These are phyloP conservation scores for Stenodera caucasica DNA, from an alignment of 2,888 invertebrate species.

Conservation along the genomic window DNA sequence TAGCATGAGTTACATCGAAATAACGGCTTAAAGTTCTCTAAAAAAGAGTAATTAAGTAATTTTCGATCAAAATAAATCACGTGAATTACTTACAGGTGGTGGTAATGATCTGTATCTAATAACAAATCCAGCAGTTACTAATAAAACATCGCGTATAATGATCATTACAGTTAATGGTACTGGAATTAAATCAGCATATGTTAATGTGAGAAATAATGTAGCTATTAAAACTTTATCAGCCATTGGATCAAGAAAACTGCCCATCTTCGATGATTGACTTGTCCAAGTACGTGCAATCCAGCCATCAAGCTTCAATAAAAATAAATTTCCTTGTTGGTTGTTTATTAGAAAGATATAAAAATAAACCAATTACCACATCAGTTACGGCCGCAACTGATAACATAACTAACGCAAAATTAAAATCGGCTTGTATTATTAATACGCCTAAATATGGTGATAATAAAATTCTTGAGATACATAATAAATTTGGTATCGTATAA, in stretches of 20 bases:
- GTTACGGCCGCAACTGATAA: conserved; percentile 86
- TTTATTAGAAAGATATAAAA: not conserved
- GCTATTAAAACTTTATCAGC: conserved; percentile 95
- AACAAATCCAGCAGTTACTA: conserved; percentile 84
- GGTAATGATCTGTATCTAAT: conserved; percentile 89
- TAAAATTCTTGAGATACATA: conserved; percentile 83
- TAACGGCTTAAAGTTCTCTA: conserved; percentile 85
- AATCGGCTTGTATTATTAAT: conserved; percentile 81
- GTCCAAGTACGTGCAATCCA: conserved; percentile 93
- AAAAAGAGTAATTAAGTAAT: conserved; percentile 41
- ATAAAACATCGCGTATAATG: conserved; percentile 76
- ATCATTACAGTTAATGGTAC: conserved; percentile 78
- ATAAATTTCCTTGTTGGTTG: not conserved
- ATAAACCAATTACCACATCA: conserved; percentile 70
- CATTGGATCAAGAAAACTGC: conserved; percentile 94
- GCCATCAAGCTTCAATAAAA: conserved; percentile 77
- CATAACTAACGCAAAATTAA: conserved; percentile 77
- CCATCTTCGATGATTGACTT: conserved; percentile 89
- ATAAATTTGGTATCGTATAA: conserved; percentile 89
- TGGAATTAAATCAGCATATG: conserved; percentile 85
- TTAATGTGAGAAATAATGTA: conserved; percentile 83
- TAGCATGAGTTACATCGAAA: conserved; percentile 90
- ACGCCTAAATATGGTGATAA: conserved; percentile 89
- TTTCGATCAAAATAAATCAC: not conserved
- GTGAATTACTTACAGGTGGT: conserved; percentile 77